Base-by-base conservation (phyloP, 2,113 vertebrate species). In the Sinocyclocheilus anophthalmus region DNA sequence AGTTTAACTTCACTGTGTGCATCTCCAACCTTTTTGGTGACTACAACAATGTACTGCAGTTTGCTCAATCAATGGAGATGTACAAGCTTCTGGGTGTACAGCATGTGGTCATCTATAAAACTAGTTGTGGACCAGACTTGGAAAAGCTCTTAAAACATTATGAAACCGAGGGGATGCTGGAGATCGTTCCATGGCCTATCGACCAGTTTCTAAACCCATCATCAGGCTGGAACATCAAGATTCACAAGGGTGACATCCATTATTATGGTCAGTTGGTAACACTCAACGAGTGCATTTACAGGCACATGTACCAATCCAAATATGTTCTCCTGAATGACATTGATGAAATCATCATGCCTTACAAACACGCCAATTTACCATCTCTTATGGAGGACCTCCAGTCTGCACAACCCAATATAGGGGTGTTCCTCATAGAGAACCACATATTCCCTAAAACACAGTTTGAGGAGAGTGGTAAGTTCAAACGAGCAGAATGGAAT, bases 41-140 rank as follows among this genome's bases (percentile, higher is more conserved):
- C 65, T 95, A 94, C 80, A 93, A 92, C 72, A 95, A 94, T 0
- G 88, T 95, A 69, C 87, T 95, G 63, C 94, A 95, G 81, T 93
- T 94, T 55, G 90, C 93, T 65, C 94, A 94, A 87, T 90, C 91
- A 12, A 65, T 93, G 70, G 94, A 95, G 85, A 93, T 93, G 92
- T 94, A 94, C 87, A 93, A 90, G 85, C 87, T 94, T 73, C 92
- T 94, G 24, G 93, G 94, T 18, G 90, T 82, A 0, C 87, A 93
- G 85, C 93, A 88, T 22, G 92, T 93, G 72, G 83, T 93, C 30
- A 91, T 94, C 84, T 95, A 95, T 48, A 94, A 93, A 70, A 95
- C 92, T 84, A 94, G 86, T 84, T 94, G 93, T 87, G 91, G 92
- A 75, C 88, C 75, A 20, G 81, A 92, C 81, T 88, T 95, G 87